phyloP scores from a whole-genome alignment of 2,888 invertebrate genomes.

The Tachina grossa region DNA sequence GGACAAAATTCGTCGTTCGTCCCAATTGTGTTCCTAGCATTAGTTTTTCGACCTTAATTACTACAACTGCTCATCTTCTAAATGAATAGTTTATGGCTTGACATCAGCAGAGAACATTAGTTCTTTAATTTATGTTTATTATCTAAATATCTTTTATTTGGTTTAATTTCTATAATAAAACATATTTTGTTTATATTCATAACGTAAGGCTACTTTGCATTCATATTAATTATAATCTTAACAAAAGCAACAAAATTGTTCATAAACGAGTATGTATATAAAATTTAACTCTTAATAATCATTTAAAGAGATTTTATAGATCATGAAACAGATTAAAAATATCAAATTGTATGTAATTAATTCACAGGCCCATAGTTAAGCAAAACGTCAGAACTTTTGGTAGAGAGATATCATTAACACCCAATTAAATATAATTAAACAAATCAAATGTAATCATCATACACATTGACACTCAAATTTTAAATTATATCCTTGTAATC shows the following conservation, averaged over 20 bases:
- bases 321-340: constrained; percentile 21
- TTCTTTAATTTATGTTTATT: not conserved
- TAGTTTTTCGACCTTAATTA: too few species aligned
- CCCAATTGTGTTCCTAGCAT: too few species aligned
- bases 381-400: constrained; percentile 7
- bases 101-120: not conserved
- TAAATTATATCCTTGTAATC: not conserved
- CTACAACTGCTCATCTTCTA: too few species aligned
- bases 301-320: constrained; percentile 31
- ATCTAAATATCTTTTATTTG: not conserved
- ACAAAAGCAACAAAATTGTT: constrained; percentile 5
- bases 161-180: not conserved
- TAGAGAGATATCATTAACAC: constrained; percentile 43
- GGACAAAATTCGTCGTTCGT: too few species aligned
- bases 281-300: constrained; percentile 24
- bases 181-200: not conserved
- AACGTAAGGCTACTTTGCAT: not conserved
- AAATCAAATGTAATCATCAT: constrained; percentile 28
- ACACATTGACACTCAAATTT: not conserved
- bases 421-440: constrained; percentile 51
- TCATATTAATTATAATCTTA: not conserved
- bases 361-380: not conserved
- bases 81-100: too few species aligned
- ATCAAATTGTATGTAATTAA: constrained; percentile 1
- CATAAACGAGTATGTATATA: not conserved